Base-by-base conservation (phyloP, 2,113 vertebrate species). In the Myrmecophaga tridactyla region DNA sequence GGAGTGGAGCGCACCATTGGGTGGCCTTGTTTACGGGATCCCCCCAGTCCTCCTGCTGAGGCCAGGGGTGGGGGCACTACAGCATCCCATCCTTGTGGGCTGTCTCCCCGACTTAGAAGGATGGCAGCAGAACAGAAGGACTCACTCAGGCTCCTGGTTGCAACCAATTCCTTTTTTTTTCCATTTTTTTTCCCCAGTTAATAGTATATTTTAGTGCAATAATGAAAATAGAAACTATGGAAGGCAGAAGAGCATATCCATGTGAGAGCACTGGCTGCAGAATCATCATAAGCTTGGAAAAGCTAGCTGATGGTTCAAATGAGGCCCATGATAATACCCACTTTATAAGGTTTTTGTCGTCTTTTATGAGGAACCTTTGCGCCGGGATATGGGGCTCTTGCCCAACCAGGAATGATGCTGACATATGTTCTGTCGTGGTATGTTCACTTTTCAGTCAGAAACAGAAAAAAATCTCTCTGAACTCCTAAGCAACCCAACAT, bases 401-500 rank as follows among this genome's bases (percentile, higher is more conserved):
- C 27, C 34, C 6, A 21, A 39, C 85, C 29, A 20, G 76, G n/a
- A 43, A 31, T 34, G 17, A 65, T 27, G 46, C 43, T 65, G 46
- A 4, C 56, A 4, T 21, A 56, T 25, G 65, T 60, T 41, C 89
- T 13, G 85, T 27, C 56, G 17, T 0, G 12, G 7, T 25, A 63
- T 51, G 17, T 4, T 13, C 14, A 29, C 20, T 1, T 14, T 20
- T 39, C 23, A 6, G n/a, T 14, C 6, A 43, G n/a, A 23, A 82
- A 67, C 27, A 0, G 4, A 34, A 7, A 56, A 73, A 56, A n/a
- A 6, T 6, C 13, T 7, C 39, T 72, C 89, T 4, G n/a, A 39
- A 20, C 25, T 69, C 18, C 15, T 13, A 6, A 0, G 36, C 27
- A n/a, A n/a, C 58, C 41, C n/a, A 0, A 0, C 36, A 17, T 20